Base-by-base conservation (phyloP, 1,140 invertebrate species). In the Diuraphis noxia region DNA sequence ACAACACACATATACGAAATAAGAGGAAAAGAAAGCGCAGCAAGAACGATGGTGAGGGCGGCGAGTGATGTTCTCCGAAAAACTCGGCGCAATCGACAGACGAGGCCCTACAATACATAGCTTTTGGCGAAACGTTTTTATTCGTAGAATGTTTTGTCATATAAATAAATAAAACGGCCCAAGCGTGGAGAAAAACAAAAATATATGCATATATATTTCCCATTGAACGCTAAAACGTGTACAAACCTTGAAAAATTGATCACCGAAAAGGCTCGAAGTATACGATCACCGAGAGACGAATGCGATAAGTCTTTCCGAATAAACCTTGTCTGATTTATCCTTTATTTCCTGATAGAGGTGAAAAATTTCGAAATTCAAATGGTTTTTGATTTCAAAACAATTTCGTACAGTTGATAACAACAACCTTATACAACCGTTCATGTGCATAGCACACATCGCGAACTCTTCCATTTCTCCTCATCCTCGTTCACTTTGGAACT, bases 241-340 rank as follows among this genome's bases (percentile, higher is more conserved):
- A 84, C n/a, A 85, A 85, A 85, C 34, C 41, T 85, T 85, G 40
- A 85, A 85, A 85, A 43, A 85, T 43, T 21, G 8, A 85, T 85
- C 30, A 21, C 13, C n/a, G 13, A 43, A 85, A 85, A n/a, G 41
- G 41, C 30, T 6, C 82, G 5, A 43, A 19, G 30, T 43, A 30
- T 36, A 19, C 13, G 13, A n/a, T n/a, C 19, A 63, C 81, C n/a
- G 21, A 46, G 23, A 36, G n/a, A 49, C 21, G 23, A 3, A 81
- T 72, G 56, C 4, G 30, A 81, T 40, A 81, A 30, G 25, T 13
- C 23, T 40, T 25, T 72, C 56, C 38, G 2, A 43, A 46, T n/a
- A 46, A 85, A 85, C 17, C 82, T 21, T 43, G n/a, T n/a, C 46
- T 85, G 82, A 85, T 85, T 85, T 43, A 46, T 38, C 8, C 8